Conservation (phyloP, 2,113 vertebrate genomes). For the Corythornis madagascariensis region DNA sequence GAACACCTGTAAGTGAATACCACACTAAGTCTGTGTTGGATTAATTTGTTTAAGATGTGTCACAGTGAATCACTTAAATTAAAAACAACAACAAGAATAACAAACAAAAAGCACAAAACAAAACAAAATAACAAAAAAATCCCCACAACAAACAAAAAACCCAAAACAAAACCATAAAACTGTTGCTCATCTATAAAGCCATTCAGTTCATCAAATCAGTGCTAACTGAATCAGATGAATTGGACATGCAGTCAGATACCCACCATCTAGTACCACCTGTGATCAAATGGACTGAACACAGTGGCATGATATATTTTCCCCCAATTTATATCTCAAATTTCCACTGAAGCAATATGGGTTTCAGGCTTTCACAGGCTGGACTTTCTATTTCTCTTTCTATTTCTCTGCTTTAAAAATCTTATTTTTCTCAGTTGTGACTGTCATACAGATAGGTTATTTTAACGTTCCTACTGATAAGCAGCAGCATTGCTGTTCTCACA, state of each 20-base stretch:
- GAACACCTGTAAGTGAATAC: not conserved
- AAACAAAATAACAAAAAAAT: no score
- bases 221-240: not conserved
- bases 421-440: not conserved
- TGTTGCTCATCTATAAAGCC: not conserved
- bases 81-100: not conserved
- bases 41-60: not conserved
- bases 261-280: not conserved
- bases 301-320: not conserved
- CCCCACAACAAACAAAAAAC: not conserved
- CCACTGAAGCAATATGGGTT: not conserved
- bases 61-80: not conserved
- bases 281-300: not conserved
- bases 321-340: not conserved
- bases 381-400: not conserved
- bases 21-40: not conserved
- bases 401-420: not conserved
- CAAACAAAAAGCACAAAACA: not conserved
- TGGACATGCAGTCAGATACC: not conserved
- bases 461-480: not conserved
- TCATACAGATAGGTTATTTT: not conserved
- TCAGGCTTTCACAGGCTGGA: not conserved
- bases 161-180: not conserved
- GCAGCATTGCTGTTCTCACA: not conserved
- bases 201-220: not conserved